These are phyloP conservation scores for Thalassarche chlororhynchos DNA, from an alignment of 2,113 vertebrate genomes.

Conservation along the genomic window DNA sequence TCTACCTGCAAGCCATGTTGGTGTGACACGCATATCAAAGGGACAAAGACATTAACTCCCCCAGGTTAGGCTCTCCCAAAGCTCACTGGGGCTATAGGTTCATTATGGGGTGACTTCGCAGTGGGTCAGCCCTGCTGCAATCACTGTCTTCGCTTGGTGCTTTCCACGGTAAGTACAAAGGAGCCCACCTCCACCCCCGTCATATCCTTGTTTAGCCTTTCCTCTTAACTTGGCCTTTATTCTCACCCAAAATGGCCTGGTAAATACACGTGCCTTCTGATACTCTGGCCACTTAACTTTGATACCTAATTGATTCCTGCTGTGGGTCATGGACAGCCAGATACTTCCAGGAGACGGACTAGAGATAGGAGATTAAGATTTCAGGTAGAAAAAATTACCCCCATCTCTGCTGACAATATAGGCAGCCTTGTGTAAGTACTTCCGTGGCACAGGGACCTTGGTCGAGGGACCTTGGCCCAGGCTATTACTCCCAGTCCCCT, in stretches of 20 bases:
- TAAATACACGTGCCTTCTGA: not conserved
- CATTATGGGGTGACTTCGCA: not conserved
- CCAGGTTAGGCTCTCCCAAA: not conserved
- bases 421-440: not conserved
- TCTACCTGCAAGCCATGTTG: not conserved
- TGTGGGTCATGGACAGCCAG: not conserved
- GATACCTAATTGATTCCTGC: not conserved
- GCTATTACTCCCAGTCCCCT: not conserved
- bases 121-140: not conserved
- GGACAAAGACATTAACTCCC: rapidly evolving
- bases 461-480: not conserved
- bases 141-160: not conserved
- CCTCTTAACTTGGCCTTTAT: not conserved
- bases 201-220: not conserved
- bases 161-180: not conserved
- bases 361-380: not conserved
- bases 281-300: not conserved
- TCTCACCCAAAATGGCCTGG: not conserved
- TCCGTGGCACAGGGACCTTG: not conserved
- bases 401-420: not conserved
- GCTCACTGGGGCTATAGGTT: not conserved
- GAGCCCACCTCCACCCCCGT: not conserved
- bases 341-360: not conserved
- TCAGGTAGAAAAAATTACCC: not conserved
- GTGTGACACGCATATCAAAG: not conserved